Conservation (phyloP, 1,140 invertebrate species). For the Epicauta chinensis region DNA sequence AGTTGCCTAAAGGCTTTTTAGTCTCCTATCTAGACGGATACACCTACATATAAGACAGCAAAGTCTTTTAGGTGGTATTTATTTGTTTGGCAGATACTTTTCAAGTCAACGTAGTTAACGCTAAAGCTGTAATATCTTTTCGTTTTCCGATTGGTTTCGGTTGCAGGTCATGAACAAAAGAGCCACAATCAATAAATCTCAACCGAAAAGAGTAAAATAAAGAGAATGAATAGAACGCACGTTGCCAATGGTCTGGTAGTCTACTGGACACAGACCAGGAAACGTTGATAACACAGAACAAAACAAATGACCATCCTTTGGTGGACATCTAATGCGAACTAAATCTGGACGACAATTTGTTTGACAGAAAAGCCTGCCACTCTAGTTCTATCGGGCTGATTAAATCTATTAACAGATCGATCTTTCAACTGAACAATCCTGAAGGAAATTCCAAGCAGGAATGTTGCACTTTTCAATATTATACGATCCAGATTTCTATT, state of each 20-base stretch:
- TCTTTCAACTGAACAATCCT: no score
- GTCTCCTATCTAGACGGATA: no score
- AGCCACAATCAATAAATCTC: slow-evolving; percentile 25
- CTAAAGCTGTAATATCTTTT: slow-evolving; percentile 19
- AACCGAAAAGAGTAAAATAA: slow-evolving; percentile 16
- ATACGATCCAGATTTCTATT: no score
- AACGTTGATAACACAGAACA: slow-evolving; percentile 21
- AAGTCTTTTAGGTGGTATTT: no score
- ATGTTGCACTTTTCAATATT: no score
- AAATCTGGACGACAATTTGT: slow-evolving; percentile 19
- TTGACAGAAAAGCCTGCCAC: slow-evolving; percentile 1
- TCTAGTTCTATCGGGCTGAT: slow-evolving; percentile 12
- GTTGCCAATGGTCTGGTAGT: slow-evolving; percentile 11
- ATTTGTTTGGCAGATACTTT: slow-evolving; percentile 12
- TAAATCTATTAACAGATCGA: slow-evolving; percentile 12
- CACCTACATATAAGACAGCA: no score
- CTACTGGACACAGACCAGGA: slow-evolving; percentile 11
- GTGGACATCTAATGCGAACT: slow-evolving; percentile 12
- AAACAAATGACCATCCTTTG: slow-evolving; percentile 18
- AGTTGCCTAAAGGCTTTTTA: no score
- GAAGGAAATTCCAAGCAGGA: no score
- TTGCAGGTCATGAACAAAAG: slow-evolving; percentile 18
- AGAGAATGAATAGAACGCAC: slow-evolving; percentile 11
- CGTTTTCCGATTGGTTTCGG: slow-evolving; percentile 18
- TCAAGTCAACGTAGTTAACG: slow-evolving; percentile 13